Percentiles rank a stretch among this genome's conserved stretches.
phyloP scores from a whole-genome alignment of 2,113 vertebrate species.

The Vanacampus margaritifer region DNA sequence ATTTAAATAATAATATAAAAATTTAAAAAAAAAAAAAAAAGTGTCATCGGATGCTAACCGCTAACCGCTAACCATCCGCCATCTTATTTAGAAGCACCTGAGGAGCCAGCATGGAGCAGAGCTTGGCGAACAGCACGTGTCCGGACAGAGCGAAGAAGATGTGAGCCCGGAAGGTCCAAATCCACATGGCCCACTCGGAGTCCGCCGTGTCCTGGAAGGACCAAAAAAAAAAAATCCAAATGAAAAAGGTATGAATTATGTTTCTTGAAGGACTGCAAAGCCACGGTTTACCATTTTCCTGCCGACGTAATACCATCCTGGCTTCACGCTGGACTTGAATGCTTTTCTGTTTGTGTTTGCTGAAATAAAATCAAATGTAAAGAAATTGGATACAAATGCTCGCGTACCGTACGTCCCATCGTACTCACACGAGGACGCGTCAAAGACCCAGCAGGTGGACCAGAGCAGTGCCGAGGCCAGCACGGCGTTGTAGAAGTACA shows the following conservation, averaged over 20 bases:
- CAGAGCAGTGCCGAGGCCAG: conserved; percentile 83
- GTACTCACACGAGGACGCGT: conserved; percentile 85
- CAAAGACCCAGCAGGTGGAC: conserved; percentile 82
- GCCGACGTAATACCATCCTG: conserved; percentile 91
- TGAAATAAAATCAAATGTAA: conserved; percentile 41
- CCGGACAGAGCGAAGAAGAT: conserved; percentile 90
- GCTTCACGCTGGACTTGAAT: conserved; percentile 80
- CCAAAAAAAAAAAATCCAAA: neutral
- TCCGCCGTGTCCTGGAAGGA: conserved; percentile 82
- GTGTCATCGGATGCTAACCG: neutral
- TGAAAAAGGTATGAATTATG: neutral
- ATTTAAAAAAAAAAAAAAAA: too few relatives aligned
- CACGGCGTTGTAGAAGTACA: conserved; percentile 83
- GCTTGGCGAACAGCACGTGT: conserved; percentile 90
- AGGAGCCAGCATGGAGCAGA: conserved; percentile 85
- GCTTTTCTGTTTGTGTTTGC: conserved; percentile 83
- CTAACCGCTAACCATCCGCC: neutral
- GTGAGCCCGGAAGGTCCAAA: conserved; percentile 85
- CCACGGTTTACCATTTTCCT: conserved; percentile 89
- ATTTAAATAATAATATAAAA: too few relatives aligned
- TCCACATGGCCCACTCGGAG: conserved; percentile 98
- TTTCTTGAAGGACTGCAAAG: neutral
- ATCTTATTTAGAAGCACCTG: conserved; percentile 75
- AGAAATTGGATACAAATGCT: neutral
- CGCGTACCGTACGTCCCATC: neutral